Base-by-base conservation (phyloP, 1,140 invertebrate species). In the Mizuhopecten yessoensis region DNA sequence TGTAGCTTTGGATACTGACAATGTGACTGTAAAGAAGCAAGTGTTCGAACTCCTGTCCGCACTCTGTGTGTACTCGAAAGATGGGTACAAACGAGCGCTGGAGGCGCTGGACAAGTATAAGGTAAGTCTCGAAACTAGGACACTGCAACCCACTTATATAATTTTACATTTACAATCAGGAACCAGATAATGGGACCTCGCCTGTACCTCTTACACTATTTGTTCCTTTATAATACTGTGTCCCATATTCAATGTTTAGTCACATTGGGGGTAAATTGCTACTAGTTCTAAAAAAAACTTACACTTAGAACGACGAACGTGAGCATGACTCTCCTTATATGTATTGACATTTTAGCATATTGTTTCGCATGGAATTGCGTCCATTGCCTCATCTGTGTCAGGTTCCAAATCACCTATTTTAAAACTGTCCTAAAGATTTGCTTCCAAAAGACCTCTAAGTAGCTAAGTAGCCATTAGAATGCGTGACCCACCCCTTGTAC, bases 31-130 rank as follows among this genome's bases (percentile, higher is more conserved):
- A 23, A 97, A 97, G 94, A 97, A 97, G 87, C 97, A 97, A 93
- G 96, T 97, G 15, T 96, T 97, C 90, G 97, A 97, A 91, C 94
- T 97, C 11, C 94, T 97, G 33, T 97, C 97, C 45, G 97, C 97
- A 0, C 94, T 97, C 9, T 97, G 97, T 91, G 96, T 97, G 86
- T 97, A 97, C 93, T 97, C 97, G 45, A 93, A 94, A 45, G 95
- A 97, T 86, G 97, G 97, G 9, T 97, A 97, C 93, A 90, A 94
- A 39, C 94, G 96, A 86, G 96, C 96, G 0, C 90, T 97, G 36
- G 96, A 97, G 86, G 96, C 96, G 0, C 90, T 97, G 33, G 96
- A 97, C 89, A 94, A 96, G 90, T 96, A 95, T 88, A 96, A 96
- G 95, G 97, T 97, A 95, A 94, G 94, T 45, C 17, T 45, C 17